Percentiles rank a stretch among this genome's conserved stretches.
Conservation (phyloP, 2,888 invertebrate species). For the Blera fallax region DNA sequence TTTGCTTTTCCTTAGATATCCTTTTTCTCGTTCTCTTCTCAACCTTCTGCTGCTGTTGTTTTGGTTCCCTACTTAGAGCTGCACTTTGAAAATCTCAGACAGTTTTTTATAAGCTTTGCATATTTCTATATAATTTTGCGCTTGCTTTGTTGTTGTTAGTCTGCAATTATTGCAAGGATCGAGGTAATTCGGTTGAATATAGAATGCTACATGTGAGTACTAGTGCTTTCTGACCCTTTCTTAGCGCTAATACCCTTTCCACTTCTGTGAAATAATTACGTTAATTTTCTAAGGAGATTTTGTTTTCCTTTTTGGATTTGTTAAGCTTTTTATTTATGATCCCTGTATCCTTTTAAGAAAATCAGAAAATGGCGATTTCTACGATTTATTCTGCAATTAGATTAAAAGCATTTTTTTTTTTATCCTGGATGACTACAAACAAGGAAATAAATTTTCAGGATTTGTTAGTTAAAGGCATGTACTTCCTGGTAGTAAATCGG, state of each 20-base stretch:
- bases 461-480: background rate
- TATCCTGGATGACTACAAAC: background rate
- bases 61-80: background rate
- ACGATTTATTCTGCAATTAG: background rate
- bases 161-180: conserved; percentile 40
- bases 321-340: background rate
- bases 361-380: background rate
- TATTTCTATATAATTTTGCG: conserved; percentile 12
- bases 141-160: background rate
- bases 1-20: background rate
- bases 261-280: conserved; percentile 51
- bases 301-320: background rate
- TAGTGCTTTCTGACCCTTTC: background rate
- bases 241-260: conserved; percentile 20
- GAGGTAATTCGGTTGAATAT: conserved; percentile 21
- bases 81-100: conserved; percentile 11
- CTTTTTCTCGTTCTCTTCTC: background rate
- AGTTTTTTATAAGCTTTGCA: conserved; percentile 20
- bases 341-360: conserved; percentile 3
- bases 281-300: conserved; percentile 35
- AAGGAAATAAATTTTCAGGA: background rate
- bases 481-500: background rate
- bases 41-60: background rate
- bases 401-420: background rate
- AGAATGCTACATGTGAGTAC: background rate